A percentile compares a stretch with the other conserved stretches of the same genome.
Conservation (phyloP, 2,888 invertebrate genomes). For the Callimorpha dominula region DNA sequence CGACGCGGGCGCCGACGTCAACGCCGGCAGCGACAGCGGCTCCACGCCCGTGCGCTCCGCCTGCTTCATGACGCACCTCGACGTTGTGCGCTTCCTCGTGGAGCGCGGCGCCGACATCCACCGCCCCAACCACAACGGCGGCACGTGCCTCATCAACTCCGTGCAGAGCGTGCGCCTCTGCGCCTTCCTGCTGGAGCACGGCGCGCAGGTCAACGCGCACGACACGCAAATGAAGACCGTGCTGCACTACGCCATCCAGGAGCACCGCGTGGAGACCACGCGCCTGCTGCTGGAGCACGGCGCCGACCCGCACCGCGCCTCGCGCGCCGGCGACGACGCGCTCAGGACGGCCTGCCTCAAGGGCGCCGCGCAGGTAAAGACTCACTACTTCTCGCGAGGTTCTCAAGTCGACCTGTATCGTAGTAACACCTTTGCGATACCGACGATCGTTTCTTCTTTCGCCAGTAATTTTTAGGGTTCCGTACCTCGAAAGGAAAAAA, state of each 20-base stretch:
- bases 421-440: too few relatives aligned
- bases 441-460: too few relatives aligned
- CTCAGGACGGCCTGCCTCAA: slow-evolving; percentile 94
- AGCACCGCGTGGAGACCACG: slow-evolving; percentile 93
- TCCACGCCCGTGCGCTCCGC: slow-evolving; percentile 96
- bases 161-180: slow-evolving; percentile 95
- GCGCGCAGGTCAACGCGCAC: slow-evolving; percentile 93
- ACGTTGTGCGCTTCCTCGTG: slow-evolving; percentile 91
- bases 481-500: too few relatives aligned
- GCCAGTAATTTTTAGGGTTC: too few relatives aligned
- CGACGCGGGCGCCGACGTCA: slow-evolving; percentile 93
- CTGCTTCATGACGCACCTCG: slow-evolving; percentile 96
- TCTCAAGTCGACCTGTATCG: too few relatives aligned
- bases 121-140: slow-evolving; percentile 95
- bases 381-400: too few relatives aligned
- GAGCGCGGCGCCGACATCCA: slow-evolving; percentile 94
- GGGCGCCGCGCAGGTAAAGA: slow-evolving; percentile 83
- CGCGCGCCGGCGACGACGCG: slow-evolving; percentile 95
- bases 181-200: slow-evolving; percentile 91
- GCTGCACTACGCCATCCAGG: slow-evolving; percentile 95
- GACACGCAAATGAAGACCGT: slow-evolving; percentile 97
- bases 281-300: slow-evolving; percentile 92
- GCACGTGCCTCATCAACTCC: slow-evolving; percentile 97
- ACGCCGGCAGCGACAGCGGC: slow-evolving; percentile 95
- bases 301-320: slow-evolving; percentile 92